Conservation (phyloP, 1,140 invertebrate genomes). For the Stratiolaelaps scimitus region DNA sequence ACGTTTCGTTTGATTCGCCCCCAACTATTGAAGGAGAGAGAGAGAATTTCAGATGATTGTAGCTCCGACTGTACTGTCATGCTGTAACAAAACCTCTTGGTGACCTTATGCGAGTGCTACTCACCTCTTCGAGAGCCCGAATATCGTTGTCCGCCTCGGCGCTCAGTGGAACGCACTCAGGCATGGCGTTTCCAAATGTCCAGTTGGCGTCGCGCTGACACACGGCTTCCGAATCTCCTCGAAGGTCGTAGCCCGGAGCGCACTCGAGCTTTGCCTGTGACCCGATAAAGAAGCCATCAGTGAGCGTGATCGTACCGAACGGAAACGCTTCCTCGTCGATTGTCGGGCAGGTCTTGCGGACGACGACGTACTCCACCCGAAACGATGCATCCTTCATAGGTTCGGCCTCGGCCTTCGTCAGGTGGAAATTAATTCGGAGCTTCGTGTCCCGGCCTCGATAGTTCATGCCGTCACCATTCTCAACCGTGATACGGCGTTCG, state of each 20-base stretch:
- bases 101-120: too few species aligned
- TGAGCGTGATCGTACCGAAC: constrained; percentile 12
- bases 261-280: constrained; percentile 22
- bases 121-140: too few species aligned
- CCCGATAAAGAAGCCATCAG: constrained; percentile 12
- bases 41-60: too few species aligned
- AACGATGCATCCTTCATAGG: constrained; percentile 1
- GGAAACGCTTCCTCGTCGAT: constrained; percentile 24
- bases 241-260: constrained; percentile 12
- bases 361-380: neutral
- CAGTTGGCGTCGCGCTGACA: neutral
- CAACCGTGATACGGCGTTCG: neutral
- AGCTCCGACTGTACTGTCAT: too few species aligned
- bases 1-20: too few species aligned
- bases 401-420: neutral
- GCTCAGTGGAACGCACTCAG: constrained; percentile 6
- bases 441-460: neutral
- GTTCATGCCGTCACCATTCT: neutral
- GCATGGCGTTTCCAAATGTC: constrained; percentile 9
- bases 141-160: constrained; percentile 19
- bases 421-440: constrained; percentile 7
- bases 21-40: too few species aligned
- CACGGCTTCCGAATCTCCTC: constrained; percentile 5
- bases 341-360: neutral
- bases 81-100: too few species aligned